These are phyloP conservation scores for Eulemur mongoz DNA, from an alignment of 2,797 vertebrate genomes.

Conservation along the genomic window DNA sequence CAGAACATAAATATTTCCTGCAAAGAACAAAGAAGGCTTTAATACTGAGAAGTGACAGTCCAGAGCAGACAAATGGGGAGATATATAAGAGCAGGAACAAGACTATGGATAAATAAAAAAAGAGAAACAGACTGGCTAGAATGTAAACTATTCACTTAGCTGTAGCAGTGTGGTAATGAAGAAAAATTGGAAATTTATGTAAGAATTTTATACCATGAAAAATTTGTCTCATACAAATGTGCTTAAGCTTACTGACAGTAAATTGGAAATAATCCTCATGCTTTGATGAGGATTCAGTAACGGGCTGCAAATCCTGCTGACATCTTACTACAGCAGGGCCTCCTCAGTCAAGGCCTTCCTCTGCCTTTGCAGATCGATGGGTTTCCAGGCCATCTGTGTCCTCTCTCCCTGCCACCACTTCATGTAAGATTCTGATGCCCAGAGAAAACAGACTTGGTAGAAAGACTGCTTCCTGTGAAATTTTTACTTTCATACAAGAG, in stretches of 20 bases:
- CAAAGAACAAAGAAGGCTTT: not conserved
- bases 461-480: not conserved
- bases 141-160: not conserved
- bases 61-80: not conserved
- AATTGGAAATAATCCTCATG: not conserved
- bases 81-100: not conserved
- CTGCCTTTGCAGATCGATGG: too few species aligned
- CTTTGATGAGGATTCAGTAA: not conserved
- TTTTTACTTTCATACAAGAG: not conserved
- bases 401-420: not conserved
- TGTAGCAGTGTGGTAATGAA: not conserved
- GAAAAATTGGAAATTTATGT: not conserved
- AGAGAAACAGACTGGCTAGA: not conserved
- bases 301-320: not conserved
- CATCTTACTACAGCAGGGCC: not conserved
- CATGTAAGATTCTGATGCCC: not conserved
- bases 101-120: not conserved
- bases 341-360: not conserved
- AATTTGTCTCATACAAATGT: constrained; percentile 29
- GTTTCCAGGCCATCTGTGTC: not conserved
- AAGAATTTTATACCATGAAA: constrained; percentile 11
- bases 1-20: not conserved
- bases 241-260: not conserved
- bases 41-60: not conserved
- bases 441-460: not conserved